These are phyloP conservation scores for Heliconius sara DNA, from an alignment of 2,888 invertebrate species.

Conservation along the genomic window DNA sequence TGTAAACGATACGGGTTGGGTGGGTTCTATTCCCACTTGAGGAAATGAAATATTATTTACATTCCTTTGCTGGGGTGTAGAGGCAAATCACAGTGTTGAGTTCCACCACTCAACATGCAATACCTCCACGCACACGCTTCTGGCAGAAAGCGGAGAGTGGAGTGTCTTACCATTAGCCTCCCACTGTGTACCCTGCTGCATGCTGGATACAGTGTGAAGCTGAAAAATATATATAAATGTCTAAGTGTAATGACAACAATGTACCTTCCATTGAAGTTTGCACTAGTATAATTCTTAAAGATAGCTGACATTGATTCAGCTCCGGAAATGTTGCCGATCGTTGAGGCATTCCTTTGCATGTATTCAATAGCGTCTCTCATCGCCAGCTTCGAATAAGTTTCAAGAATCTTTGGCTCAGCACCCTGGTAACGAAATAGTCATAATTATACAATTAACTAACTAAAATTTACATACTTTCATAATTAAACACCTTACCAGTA, in stretches of 20 bases:
- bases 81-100: too few relatives aligned
- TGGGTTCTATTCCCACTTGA: too few relatives aligned
- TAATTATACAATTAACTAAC: background rate
- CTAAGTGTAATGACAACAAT: background rate
- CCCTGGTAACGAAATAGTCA: conserved; percentile 75
- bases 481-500: background rate
- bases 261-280: conserved; percentile 93
- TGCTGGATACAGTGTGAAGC: too few relatives aligned
- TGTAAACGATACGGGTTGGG: background rate
- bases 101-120: too few relatives aligned
- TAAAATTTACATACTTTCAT: background rate
- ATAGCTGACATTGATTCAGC: conserved; percentile 96
- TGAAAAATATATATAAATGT: background rate
- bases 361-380: conserved; percentile 97
- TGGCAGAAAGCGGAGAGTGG: too few relatives aligned
- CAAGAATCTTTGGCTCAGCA: conserved; percentile 95
- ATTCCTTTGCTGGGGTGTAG: too few relatives aligned
- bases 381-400: conserved; percentile 96
- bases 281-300: conserved; percentile 93
- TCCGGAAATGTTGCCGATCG: conserved; percentile 93
- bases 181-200: too few relatives aligned
- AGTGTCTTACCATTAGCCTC: too few relatives aligned
- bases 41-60: too few relatives aligned
- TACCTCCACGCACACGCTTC: background rate
- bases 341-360: conserved; percentile 93